Percentiles rank a stretch among this genome's conserved stretches.
Evolutionary conservation across 2,888 invertebrate genomes (phyloP).

Genomic region (Apoda limacodes): DNA sequence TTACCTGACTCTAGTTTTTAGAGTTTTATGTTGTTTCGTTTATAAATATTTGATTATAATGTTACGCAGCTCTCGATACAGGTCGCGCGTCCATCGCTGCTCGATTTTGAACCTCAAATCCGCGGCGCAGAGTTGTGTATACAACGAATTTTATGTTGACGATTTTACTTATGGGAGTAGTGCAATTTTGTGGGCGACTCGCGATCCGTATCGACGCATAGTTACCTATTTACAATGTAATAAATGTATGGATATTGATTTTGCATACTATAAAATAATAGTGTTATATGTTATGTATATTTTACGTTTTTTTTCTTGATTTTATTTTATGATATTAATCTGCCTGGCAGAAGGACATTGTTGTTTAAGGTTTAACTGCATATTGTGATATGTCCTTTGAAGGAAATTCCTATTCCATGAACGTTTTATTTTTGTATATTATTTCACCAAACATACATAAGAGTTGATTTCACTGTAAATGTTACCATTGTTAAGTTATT

Average conservation of each 20-base stretch:
- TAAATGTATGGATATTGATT: slow-evolving; percentile 47
- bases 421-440: slow-evolving; percentile 59
- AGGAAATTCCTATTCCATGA: slow-evolving; percentile 62
- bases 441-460: slow-evolving; percentile 41
- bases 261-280: slow-evolving; percentile 34
- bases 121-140: neutral
- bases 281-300: slow-evolving; percentile 39
- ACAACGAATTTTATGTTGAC: slow-evolving; percentile 1
- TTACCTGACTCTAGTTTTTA: slow-evolving; percentile 48
- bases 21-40: slow-evolving; percentile 37
- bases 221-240: slow-evolving; percentile 50
- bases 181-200: slow-evolving; percentile 21
- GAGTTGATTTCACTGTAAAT: slow-evolving; percentile 59
- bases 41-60: slow-evolving; percentile 2
- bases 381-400: too few species aligned
- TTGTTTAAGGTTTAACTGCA: too few species aligned
- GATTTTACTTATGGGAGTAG: slow-evolving; percentile 16
- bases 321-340: slow-evolving; percentile 17
- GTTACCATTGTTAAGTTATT: slow-evolving; percentile 67
- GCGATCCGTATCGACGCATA: slow-evolving; percentile 32
- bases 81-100: slow-evolving; percentile 22
- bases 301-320: slow-evolving; percentile 35
- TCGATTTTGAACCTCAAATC: slow-evolving; percentile 10
- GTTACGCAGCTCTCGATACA: slow-evolving; percentile 39
- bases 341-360: too few species aligned